phyloP scores from a whole-genome alignment of 2,888 invertebrate species.

The Pyrrhia umbra region DNA sequence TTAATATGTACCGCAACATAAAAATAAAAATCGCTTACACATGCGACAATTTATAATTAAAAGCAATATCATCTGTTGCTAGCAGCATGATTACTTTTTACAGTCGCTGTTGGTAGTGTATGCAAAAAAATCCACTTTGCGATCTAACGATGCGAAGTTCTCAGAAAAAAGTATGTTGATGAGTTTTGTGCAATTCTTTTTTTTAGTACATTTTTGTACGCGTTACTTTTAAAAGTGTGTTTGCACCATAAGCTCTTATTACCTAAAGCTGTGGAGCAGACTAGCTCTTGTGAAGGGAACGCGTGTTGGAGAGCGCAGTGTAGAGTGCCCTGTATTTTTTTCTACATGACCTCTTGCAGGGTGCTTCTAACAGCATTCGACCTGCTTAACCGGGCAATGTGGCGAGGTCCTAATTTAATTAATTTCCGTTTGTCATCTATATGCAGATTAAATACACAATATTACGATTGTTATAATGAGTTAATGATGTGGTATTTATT shows the following conservation, averaged over 20 bases:
- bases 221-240: background rate
- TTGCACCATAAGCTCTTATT: background rate
- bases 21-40: conserved; percentile 35
- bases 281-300: too few species aligned
- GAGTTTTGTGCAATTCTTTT: background rate
- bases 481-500: background rate
- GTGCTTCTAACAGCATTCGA: too few species aligned
- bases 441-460: background rate
- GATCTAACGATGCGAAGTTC: conserved; percentile 4
- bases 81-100: conserved; percentile 30
- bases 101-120: conserved; percentile 4
- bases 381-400: too few species aligned
- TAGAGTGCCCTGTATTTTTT: too few species aligned
- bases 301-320: too few species aligned
- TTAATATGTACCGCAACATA: conserved; percentile 8
- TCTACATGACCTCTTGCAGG: too few species aligned
- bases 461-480: background rate
- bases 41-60: conserved; percentile 48
- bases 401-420: too few species aligned
- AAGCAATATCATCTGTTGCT: conserved; percentile 39
- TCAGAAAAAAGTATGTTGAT: conserved; percentile 18
- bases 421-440: background rate
- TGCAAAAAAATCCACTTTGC: conserved; percentile 36
- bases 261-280: too few species aligned
- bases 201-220: background rate